Percentiles rank a stretch among this genome's conserved stretches.
Evolutionary conservation across 2,888 invertebrate genomes (phyloP).

Genomic region (Cosmia pyralina): DNA sequence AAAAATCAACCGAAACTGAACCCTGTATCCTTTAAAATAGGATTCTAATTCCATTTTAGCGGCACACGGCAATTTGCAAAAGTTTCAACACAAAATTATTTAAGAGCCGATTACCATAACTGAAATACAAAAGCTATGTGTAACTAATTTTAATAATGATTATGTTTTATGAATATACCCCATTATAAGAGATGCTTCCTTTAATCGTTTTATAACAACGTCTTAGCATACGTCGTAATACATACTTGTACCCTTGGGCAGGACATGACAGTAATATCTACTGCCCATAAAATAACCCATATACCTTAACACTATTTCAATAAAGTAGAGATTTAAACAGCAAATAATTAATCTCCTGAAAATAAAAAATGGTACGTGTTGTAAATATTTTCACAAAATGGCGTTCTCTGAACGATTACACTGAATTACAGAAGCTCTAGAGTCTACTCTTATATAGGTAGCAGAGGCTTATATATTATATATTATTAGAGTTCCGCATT

Average conservation of each 20-base stretch:
- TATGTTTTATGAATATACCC: conserved; percentile 64
- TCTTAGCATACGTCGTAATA: conserved; percentile 68
- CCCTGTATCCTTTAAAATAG: accelerated
- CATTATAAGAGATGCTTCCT: conserved; percentile 64
- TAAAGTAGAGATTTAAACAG: conserved; percentile 51
- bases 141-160: conserved; percentile 68
- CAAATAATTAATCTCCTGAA: conserved; percentile 12
- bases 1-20: conserved; percentile 16
- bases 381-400: conserved; percentile 76
- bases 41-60: neutral
- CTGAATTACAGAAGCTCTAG: conserved; percentile 78
- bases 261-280: conserved; percentile 32
- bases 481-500: conserved; percentile 36
- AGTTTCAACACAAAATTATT: conserved; percentile 63
- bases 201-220: conserved; percentile 78
- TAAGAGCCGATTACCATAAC: conserved; percentile 58
- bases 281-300: neutral
- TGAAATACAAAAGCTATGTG: conserved; percentile 65
- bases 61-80: conserved; percentile 16
- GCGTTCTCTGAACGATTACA: conserved; percentile 76
- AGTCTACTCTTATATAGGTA: conserved; percentile 67
- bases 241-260: conserved; percentile 62
- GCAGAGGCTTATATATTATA: conserved; percentile 50
- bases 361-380: conserved; percentile 45
- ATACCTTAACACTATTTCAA: conserved; percentile 12